Base-by-base conservation (phyloP, 2,888 invertebrate species). In the Nymphalis c-album region DNA sequence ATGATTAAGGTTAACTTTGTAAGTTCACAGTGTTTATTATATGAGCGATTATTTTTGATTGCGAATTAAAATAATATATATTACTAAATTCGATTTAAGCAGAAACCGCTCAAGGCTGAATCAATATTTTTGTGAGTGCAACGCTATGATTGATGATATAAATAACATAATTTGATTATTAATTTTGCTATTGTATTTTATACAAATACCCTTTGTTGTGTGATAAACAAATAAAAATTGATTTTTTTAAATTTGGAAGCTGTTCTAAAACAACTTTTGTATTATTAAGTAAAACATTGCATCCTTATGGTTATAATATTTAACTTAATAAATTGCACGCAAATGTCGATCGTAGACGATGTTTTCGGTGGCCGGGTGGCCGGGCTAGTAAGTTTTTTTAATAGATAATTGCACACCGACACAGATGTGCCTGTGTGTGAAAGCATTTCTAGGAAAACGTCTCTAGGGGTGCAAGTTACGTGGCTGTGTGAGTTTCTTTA, bases 371-470 rank as follows among this genome's bases (percentile, higher is more conserved):
- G 71, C 67, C 80, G 84, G 83, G 81, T 72, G 81, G 81, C 81
- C 74, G 72, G 75, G 78, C 81, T 83, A 79, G 78, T 77, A 78
- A n/a, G n/a, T 84, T 87, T 85, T 85, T 86, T 82, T 74, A 75
- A 73, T 67, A 74, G 74, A 73, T 72, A 73, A 75, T 75, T 73
- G 70, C 80, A 79, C 78, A 80, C 77, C 40, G 71, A 64, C 71
- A 65, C 61, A 68, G 63, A 26, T 64, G 63, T 46, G 26, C 62
- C 62, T 66, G 74, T 74, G 71, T 68, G 76, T 46, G 68, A 60
- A 55, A 71, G 71, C 74, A 73, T 75, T 77, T 76, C 76, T 76
- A 20, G 64, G 76, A 77, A 77, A 69, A 64, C 58, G 66, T 63
- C 71, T 68, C 65, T 73, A 66, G 71, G 70, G 72, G 70, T 73